Evolutionary conservation across 2,888 invertebrate species (phyloP), one percentile per base, ranked within the genome.

Genomic region (Rhynchonema sp.): DNA sequence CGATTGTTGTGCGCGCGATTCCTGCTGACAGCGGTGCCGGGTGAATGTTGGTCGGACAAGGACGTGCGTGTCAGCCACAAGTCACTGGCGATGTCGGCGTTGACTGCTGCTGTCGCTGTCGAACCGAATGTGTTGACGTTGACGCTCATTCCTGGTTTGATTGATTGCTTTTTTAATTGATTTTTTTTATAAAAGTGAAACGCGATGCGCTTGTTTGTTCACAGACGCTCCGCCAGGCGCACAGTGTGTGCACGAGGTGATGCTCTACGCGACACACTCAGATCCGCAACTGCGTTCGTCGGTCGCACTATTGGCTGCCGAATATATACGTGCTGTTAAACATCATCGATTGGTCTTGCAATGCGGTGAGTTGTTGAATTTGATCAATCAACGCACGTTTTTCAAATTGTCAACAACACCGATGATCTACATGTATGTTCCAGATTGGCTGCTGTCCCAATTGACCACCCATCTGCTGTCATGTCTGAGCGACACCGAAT

Each of bases 1-100:
- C 79, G 87, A 64, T 78, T 85, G 61, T 74, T 89, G 2, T 80
- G 81, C 23, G 82, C 83, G 17, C 80, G 82, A 60, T 88, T 86
- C 72, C 76, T 89, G 28, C 74, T 88, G 30, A 79, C 81, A 22
- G 86, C 85, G 0, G 76, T 60, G 58, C 72, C 75, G 59, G 69
- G 68, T 22, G 64, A 72, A 53, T 70, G 84, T 56, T 81, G 85
- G 64, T 76, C 84, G 1, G 91, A 91, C 72, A 80, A 82, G 73
- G 77, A 78, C 27, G 83, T 86, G 46, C 80, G 92, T 46, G 88
- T 94, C 30, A 91, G 91, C 61, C 85, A 90, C 1, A 91, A 92
- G 75, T 84, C 86, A 9, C 80, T 91, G 46, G 86, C 90, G 0
- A 72, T 92, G 26, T 82, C 82, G 59, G 89, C 88, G 70, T 73